phyloP scores from a whole-genome alignment of 2,888 invertebrate genomes.

The Apantesis nais region DNA sequence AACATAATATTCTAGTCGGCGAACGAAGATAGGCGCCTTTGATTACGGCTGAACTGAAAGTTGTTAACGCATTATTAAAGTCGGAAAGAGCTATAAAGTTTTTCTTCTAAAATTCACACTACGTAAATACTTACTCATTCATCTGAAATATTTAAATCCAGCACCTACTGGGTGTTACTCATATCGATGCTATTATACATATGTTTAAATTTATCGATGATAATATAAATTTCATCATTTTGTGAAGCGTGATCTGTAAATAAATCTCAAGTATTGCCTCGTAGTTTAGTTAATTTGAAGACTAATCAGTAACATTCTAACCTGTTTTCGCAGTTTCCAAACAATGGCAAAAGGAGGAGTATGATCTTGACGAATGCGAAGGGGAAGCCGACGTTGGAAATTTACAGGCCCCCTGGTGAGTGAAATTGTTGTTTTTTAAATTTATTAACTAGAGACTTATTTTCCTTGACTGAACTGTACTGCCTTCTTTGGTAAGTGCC shows the following conservation, averaged over 20 bases:
- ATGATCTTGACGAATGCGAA: constrained; percentile 89
- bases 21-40: neutral
- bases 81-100: neutral
- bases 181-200: neutral
- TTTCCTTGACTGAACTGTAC: neutral
- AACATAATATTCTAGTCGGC: too few species aligned
- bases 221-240: constrained; percentile 30
- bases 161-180: constrained; percentile 6
- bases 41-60: neutral
- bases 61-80: neutral
- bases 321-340: constrained; percentile 74
- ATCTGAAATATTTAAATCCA: neutral
- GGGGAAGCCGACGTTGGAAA: constrained; percentile 94
- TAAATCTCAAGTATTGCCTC: constrained; percentile 55
- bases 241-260: constrained; percentile 50
- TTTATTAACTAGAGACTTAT: neutral
- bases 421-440: constrained; percentile 32
- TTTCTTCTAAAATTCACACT: neutral
- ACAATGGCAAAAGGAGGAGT: constrained; percentile 90
- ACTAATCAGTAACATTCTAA: neutral
- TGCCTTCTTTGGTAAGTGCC: neutral
- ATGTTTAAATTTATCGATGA: constrained; percentile 57
- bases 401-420: constrained; percentile 95
- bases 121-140: constrained; percentile 1
- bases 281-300: constrained; percentile 5